Conservation (phyloP, 2,888 invertebrate species). For the Dasypogon diadema region DNA sequence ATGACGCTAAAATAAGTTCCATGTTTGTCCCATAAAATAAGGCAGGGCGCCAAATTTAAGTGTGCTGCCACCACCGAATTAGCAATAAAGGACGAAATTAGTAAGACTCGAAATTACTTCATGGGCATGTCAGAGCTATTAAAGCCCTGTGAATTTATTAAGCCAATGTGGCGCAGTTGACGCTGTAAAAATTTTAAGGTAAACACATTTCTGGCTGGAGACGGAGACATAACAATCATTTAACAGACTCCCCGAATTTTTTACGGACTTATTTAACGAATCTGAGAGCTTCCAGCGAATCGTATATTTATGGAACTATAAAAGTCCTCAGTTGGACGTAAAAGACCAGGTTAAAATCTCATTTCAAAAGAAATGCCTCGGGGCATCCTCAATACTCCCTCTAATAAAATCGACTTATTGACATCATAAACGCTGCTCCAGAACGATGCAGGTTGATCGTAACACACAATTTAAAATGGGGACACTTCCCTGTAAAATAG, state of each 20-base stretch:
- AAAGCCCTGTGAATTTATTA: conserved; percentile 12
- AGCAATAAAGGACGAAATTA: conserved; percentile 34
- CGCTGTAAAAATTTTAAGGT: conserved; percentile 1
- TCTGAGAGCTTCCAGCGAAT: conserved; percentile 25
- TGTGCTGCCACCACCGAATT: conserved; percentile 6
- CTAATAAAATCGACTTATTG: conserved; percentile 47
- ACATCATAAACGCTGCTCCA: conserved; percentile 23
- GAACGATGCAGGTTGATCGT: conserved; percentile 22
- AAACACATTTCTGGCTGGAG: background rate
- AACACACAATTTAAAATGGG: conserved; percentile 21
- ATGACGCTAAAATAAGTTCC: background rate
- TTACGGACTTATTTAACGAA: conserved; percentile 19
- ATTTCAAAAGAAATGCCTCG: background rate
- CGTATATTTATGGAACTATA: conserved; percentile 44
- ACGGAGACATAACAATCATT: conserved; percentile 28
- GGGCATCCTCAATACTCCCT: conserved; percentile 16
- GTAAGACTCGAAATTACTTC: conserved; percentile 7
- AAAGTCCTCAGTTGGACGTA: conserved; percentile 24
- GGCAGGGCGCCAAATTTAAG: background rate
- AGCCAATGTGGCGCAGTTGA: background rate
- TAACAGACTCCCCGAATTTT: conserved; percentile 21
- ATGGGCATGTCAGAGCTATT: background rate
- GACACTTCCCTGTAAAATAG: conserved; percentile 3
- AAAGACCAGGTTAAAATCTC: conserved; percentile 29
- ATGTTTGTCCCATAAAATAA: background rate